Conservation (phyloP, 2,113 vertebrate species). For the Scatophagus argus region DNA sequence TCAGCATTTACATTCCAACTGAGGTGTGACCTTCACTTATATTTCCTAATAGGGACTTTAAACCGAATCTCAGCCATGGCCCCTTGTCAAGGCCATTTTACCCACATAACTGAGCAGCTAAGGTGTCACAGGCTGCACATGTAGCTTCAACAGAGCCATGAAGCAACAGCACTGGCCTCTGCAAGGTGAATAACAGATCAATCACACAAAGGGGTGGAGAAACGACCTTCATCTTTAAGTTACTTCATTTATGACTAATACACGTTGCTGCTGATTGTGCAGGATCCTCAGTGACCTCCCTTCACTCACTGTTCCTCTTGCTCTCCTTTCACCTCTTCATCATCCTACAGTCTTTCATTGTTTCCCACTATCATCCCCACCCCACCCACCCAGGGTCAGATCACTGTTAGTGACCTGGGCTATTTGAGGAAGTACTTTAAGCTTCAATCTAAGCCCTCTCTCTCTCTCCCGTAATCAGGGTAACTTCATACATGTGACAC, state of each 20-base stretch:
- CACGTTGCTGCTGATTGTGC: slow-evolving; percentile 57
- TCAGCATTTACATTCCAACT: not conserved
- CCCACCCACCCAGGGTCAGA: slow-evolving; percentile 22
- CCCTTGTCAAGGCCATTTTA: slow-evolving; percentile 19
- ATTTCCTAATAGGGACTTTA: slow-evolving; percentile 5
- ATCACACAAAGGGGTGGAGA: slow-evolving; percentile 18
- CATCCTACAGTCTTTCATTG: not conserved
- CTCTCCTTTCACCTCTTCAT: slow-evolving; percentile 25
- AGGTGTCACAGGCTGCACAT: slow-evolving; percentile 11
- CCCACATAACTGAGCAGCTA: slow-evolving; percentile 4
- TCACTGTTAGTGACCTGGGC: slow-evolving; percentile 44
- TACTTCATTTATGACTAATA: slow-evolving; percentile 33
- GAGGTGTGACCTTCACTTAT: slow-evolving; percentile 23
- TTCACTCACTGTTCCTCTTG: slow-evolving; percentile 12
- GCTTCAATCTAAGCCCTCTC: slow-evolving; percentile 53
- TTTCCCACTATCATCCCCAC: not conserved
- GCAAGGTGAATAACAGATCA: slow-evolving; percentile 44
- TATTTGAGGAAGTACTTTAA: slow-evolving; percentile 65
- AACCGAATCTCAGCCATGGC: slow-evolving; percentile 13
- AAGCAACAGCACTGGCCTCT: slow-evolving; percentile 37
- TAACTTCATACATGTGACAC: slow-evolving; percentile 53
- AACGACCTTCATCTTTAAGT: slow-evolving; percentile 63
- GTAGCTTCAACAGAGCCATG: slow-evolving; percentile 7
- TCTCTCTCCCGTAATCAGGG: slow-evolving; percentile 50
- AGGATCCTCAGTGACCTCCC: slow-evolving; percentile 43